These are phyloP conservation scores for Anagrus nilaparvatae DNA, from an alignment of 1,140 invertebrate genomes.

Conservation along the genomic window DNA sequence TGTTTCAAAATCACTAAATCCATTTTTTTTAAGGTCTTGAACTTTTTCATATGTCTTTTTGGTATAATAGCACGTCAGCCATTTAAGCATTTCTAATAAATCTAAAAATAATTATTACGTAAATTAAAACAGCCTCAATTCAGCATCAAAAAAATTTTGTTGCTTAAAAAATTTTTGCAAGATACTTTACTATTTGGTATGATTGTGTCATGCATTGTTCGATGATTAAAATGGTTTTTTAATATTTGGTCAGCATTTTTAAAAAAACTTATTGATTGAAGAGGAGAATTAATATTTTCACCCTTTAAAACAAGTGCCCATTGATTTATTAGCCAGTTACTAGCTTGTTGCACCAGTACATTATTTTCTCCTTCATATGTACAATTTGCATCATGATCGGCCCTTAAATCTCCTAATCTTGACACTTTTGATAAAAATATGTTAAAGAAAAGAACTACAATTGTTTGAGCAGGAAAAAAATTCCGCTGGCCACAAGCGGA, in stretches of 20 bases:
- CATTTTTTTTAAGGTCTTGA: slow-evolving; percentile 42
- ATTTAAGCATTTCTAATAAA: slow-evolving; percentile 64
- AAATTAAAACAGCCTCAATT: not conserved
- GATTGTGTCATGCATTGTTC: slow-evolving; percentile 36
- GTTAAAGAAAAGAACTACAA: slow-evolving; percentile 1
- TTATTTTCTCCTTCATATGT: slow-evolving; percentile 97
- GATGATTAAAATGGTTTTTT: slow-evolving; percentile 39
- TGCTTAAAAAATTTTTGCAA: slow-evolving; percentile 4
- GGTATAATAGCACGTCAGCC: slow-evolving; percentile 74
- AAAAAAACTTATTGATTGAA: slow-evolving; percentile 55
- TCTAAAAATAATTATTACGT: slow-evolving; percentile 43
- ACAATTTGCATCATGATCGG: slow-evolving; percentile 83
- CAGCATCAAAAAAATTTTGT: not conserved
- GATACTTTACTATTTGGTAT: slow-evolving; percentile 46
- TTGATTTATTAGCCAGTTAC: slow-evolving; percentile 75
- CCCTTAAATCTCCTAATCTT: slow-evolving; percentile 70
- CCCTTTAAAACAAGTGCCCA: slow-evolving; percentile 44
- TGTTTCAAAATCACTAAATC: slow-evolving; percentile 59
- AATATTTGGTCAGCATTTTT: slow-evolving; percentile 42
- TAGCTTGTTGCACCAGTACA: slow-evolving; percentile 87
- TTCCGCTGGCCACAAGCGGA: not conserved
- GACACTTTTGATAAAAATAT: slow-evolving; percentile 43
- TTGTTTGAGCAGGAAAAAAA: not conserved
- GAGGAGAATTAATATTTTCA: slow-evolving; percentile 43
- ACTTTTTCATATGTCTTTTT: slow-evolving; percentile 56